phyloP scores from a whole-genome alignment of 2,888 invertebrate genomes.

The Athalia cordata region DNA sequence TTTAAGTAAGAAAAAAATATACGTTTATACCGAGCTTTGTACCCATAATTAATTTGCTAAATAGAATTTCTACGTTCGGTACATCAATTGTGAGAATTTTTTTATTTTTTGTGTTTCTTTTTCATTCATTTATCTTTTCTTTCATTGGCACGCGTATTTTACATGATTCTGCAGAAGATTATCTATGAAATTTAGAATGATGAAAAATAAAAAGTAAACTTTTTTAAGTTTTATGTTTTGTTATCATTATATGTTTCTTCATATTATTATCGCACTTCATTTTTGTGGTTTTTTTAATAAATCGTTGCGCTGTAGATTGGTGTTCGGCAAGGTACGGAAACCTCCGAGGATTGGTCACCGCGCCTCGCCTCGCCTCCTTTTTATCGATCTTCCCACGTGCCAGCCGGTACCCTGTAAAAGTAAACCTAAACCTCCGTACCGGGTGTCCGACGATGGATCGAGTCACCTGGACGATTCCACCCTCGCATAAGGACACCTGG shows the following conservation, averaged over 20 bases:
- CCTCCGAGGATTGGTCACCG: constrained; percentile 33
- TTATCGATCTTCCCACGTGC: constrained; percentile 43
- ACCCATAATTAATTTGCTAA: no score
- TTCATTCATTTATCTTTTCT: no score
- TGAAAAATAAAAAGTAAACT: no score
- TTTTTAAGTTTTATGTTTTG: no score
- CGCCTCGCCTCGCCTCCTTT: constrained; percentile 45
- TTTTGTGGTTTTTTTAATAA: background rate
- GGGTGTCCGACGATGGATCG: constrained; percentile 29
- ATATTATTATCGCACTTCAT: background rate
- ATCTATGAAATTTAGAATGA: no score
- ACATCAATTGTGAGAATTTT: no score
- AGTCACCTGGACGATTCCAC: constrained; percentile 8
- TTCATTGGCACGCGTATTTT: no score
- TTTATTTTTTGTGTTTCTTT: no score
- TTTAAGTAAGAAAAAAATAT: no score
- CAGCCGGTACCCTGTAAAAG: background rate
- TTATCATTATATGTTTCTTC: background rate
- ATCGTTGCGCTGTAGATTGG: background rate
- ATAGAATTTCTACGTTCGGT: no score
- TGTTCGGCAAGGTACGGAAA: constrained; percentile 36
- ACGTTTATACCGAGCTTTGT: no score
- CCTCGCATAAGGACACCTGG: background rate
- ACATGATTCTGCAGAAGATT: no score
- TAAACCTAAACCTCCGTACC: background rate